Conservation (phyloP, 2,113 vertebrate species). For the Hypanus sabinus region DNA sequence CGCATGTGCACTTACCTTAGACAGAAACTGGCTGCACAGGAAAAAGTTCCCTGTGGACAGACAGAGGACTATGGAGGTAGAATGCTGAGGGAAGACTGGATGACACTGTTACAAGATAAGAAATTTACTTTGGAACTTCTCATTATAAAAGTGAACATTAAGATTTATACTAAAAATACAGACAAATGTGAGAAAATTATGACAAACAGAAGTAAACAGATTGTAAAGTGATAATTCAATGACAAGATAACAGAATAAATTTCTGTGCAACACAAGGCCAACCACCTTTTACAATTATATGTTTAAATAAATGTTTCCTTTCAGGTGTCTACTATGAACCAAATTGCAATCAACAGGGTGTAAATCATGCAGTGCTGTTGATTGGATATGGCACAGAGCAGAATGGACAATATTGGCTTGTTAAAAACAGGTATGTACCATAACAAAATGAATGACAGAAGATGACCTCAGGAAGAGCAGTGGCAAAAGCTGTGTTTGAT, state of each 20-base stretch:
- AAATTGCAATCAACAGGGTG: background rate
- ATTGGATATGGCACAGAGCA: conserved; percentile 17
- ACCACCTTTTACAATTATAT: background rate
- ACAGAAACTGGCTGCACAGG: background rate
- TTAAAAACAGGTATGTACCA: conserved; percentile 39
- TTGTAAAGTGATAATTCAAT: background rate
- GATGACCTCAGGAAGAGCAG: background rate
- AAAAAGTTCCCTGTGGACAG: background rate
- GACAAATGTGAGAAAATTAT: background rate
- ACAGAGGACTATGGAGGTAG: background rate
- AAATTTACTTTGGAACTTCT: background rate
- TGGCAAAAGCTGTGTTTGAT: background rate
- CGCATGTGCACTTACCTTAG: too few relatives aligned
- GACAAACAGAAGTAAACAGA: background rate
- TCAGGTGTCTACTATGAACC: conserved; percentile 37
- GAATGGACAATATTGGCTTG: background rate
- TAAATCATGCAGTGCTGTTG: conserved; percentile 24
- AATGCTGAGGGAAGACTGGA: background rate
- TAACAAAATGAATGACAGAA: background rate
- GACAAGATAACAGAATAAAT: background rate
- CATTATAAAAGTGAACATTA: background rate
- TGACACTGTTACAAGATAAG: background rate
- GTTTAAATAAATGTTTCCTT: background rate
- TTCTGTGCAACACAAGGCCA: too few relatives aligned
- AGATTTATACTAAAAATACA: background rate